A percentile compares a stretch with the other conserved stretches of the same genome.
Conservation (phyloP, 2,797 vertebrate genomes). For the Mormyrus proboscirostris region DNA sequence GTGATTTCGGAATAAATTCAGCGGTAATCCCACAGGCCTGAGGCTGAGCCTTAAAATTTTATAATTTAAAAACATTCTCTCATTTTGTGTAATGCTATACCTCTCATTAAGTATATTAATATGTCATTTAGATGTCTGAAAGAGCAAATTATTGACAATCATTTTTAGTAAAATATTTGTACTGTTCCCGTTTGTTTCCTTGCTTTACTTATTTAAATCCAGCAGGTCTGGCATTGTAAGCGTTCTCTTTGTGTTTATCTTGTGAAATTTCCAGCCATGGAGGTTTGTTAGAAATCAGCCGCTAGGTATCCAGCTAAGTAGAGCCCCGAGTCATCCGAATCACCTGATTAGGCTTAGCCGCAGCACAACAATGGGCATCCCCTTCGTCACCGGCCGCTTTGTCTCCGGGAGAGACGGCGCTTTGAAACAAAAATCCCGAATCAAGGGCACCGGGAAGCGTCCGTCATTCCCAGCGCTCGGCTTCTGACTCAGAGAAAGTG, state of each 20-base stretch:
- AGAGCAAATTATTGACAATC: not conserved
- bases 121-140: not conserved
- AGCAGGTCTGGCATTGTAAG: slow-evolving; percentile 8
- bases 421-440: slow-evolving; percentile 36
- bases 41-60: not conserved
- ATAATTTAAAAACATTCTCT: not conserved
- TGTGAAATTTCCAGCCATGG: slow-evolving; percentile 53
- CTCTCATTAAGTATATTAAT: slow-evolving; percentile 1
- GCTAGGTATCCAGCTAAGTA: slow-evolving; percentile 52
- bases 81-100: slow-evolving; percentile 6
- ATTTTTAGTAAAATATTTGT: not conserved
- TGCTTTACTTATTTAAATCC: not conserved
- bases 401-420: slow-evolving; percentile 46
- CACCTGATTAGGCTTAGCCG: slow-evolving; percentile 58
- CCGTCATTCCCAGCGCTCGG: not conserved
- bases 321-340: slow-evolving; percentile 56
- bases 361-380: slow-evolving; percentile 46
- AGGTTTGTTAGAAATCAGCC: slow-evolving; percentile 54
- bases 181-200: not conserved
- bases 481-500: not conserved
- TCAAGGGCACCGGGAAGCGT: not conserved
- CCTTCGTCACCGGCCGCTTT: slow-evolving; percentile 39
- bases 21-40: not conserved
- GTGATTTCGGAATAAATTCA: not conserved
- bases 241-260: slow-evolving; percentile 49